Conservation (phyloP, 2,797 vertebrate genomes). For the Lutjanus argentimaculatus region DNA sequence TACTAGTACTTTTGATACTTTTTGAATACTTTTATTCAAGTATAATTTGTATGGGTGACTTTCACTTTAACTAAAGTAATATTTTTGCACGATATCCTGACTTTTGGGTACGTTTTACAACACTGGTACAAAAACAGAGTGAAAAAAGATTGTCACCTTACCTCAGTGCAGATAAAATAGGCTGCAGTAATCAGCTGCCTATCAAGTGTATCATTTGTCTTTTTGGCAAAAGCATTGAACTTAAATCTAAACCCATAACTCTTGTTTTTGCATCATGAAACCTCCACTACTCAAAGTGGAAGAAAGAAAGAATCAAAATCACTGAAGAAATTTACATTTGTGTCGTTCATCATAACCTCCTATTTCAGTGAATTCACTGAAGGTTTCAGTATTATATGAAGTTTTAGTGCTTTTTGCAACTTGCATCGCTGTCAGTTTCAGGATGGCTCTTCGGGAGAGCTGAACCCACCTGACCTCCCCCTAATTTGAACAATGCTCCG, state of each 20-base stretch:
- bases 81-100: no score
- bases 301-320: not conserved
- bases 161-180: not conserved
- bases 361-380: not conserved
- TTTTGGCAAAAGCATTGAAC: not conserved
- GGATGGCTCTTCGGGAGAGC: slow-evolving; percentile 15
- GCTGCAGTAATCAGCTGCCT: not conserved
- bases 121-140: no score
- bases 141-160: not conserved
- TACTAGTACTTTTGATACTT: no score
- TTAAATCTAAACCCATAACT: no score
- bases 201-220: not conserved
- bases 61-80: no score
- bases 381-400: not conserved
- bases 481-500: slow-evolving; percentile 25
- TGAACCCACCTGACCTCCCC: slow-evolving; percentile 4
- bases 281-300: not conserved
- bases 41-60: not conserved
- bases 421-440: not conserved
- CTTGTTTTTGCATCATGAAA: not conserved
- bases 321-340: not conserved
- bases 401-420: no score
- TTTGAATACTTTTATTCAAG: no score
- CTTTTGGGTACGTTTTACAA: no score
- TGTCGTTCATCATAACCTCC: not conserved